A percentile compares a stretch with the other conserved stretches of the same genome.
These are phyloP conservation scores for Xiphias gladius DNA, from an alignment of 2,113 vertebrate species.

Conservation along the genomic window DNA sequence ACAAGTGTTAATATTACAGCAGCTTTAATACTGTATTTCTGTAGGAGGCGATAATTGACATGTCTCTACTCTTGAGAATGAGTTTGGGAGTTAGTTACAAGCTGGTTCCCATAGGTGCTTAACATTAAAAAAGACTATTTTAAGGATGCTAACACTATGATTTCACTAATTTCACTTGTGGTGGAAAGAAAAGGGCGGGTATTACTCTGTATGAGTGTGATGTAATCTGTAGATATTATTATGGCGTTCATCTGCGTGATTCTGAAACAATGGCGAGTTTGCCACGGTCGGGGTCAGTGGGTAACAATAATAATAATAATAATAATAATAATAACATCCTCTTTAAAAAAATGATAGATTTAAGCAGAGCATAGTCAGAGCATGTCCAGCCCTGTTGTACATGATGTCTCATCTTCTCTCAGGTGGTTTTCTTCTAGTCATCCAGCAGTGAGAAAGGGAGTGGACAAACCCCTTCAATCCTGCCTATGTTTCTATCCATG, in stretches of 20 bases:
- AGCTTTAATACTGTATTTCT: neutral
- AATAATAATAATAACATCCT: neutral
- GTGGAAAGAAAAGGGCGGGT: neutral
- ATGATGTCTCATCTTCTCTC: conserved; percentile 61
- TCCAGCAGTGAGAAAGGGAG: conserved; percentile 31
- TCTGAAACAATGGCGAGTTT: conserved; percentile 1
- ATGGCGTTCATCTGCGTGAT: neutral
- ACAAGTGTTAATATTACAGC: conserved; percentile 4
- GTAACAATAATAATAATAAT: neutral
- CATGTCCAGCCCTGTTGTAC: conserved; percentile 12
- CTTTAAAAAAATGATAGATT: neutral
- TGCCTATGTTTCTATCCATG: conserved; percentile 17
- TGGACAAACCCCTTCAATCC: conserved; percentile 1
- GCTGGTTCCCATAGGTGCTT: conserved; percentile 17
- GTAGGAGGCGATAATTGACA: neutral
- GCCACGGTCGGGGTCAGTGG: neutral
- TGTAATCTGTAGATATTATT: conserved; percentile 1
- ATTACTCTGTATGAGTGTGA: conserved; percentile 1
- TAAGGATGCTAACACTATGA: neutral
- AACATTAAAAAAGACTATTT: conserved; percentile 11
- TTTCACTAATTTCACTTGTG: neutral
- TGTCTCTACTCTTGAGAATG: neutral
- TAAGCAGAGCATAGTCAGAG: neutral
- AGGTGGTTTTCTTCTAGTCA: conserved; percentile 56
- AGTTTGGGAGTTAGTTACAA: neutral